Evolutionary conservation across 2,888 invertebrate species (phyloP).

Genomic region (Drosophila bunnanda): DNA sequence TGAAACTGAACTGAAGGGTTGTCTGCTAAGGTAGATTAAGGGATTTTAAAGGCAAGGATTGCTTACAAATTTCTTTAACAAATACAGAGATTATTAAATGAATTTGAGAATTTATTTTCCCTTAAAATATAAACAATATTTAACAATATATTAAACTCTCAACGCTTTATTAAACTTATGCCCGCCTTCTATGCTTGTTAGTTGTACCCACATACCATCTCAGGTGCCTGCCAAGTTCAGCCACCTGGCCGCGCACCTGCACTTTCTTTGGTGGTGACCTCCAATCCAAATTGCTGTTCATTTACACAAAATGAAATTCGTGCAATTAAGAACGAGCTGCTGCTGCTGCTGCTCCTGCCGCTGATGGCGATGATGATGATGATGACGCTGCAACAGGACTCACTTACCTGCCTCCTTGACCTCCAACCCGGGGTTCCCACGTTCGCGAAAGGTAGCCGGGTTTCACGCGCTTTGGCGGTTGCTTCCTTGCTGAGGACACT

Average conservation of each 20-base stretch:
- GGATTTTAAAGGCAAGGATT: neutral
- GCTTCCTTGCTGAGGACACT: slow-evolving; percentile 63
- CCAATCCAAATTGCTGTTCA: slow-evolving; percentile 82
- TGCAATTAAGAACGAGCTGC: slow-evolving; percentile 82
- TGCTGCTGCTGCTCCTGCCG: slow-evolving; percentile 39
- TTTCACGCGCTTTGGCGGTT: slow-evolving; percentile 66
- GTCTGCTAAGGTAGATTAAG: too few relatives aligned
- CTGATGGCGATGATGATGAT: slow-evolving; percentile 43
- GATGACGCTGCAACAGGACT: slow-evolving; percentile 26
- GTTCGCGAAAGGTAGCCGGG: slow-evolving; percentile 31
- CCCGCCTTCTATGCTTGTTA: neutral
- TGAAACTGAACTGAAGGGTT: neutral
- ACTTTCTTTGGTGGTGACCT: slow-evolving; percentile 56
- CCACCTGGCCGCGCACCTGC: slow-evolving; percentile 38
- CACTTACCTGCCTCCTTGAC: slow-evolving; percentile 39
- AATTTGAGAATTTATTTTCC: neutral
- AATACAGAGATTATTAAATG: neutral
- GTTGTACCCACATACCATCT: neutral
- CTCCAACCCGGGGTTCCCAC: slow-evolving; percentile 17
- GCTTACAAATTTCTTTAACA: neutral
- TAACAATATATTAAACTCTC: neutral
- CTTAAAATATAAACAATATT: neutral
- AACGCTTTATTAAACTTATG: neutral
- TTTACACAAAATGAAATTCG: slow-evolving; percentile 84
- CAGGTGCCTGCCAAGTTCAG: slow-evolving; percentile 1